Percentiles rank a stretch among this genome's conserved stretches.
These are phyloP conservation scores for Agrypnia vestita DNA, from an alignment of 1,140 invertebrate species.

Conservation along the genomic window DNA sequence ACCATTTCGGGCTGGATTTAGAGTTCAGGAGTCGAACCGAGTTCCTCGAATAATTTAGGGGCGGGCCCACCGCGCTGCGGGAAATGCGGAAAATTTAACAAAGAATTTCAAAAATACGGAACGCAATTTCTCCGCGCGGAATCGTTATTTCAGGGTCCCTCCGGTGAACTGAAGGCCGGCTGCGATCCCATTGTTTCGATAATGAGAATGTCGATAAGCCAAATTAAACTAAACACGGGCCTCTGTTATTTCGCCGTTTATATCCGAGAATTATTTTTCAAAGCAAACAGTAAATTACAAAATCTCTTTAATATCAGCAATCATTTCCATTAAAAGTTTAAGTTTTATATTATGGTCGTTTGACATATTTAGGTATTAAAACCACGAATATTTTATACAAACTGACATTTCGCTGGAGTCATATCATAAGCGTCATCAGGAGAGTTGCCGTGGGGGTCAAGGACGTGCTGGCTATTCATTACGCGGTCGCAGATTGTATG, in stretches of 20 bases:
- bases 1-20: background rate
- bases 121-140: background rate
- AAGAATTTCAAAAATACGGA: constrained; percentile 34
- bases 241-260: background rate
- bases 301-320: no score
- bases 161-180: background rate
- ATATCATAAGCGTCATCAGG: no score
- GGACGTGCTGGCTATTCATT: no score
- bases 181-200: constrained; percentile 4
- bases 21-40: constrained; percentile 1
- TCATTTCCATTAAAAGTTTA: no score
- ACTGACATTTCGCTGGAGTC: no score
- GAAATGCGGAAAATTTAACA: constrained; percentile 17
- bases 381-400: no score
- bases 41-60: constrained; percentile 26
- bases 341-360: no score
- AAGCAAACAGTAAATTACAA: background rate
- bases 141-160: constrained; percentile 9
- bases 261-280: background rate
- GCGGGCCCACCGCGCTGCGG: background rate
- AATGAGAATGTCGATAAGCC: constrained; percentile 14
- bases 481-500: no score
- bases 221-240: constrained; percentile 6
- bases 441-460: no score
- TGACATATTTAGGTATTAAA: no score